Conservation (phyloP, 2,888 invertebrate genomes). For the Carcina quercana region DNA sequence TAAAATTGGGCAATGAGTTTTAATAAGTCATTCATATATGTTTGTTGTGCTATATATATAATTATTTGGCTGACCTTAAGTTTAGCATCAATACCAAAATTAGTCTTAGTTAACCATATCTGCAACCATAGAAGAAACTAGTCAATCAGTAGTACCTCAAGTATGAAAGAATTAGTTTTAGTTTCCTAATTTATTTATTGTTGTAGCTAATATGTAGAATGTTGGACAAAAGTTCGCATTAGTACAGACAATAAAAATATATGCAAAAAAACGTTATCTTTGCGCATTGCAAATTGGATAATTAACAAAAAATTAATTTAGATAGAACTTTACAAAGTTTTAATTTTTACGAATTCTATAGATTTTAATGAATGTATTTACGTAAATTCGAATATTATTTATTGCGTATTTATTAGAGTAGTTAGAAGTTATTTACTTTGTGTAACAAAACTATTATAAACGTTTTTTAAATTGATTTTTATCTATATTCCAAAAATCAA, state of each 20-base stretch:
- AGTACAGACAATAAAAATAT: conserved; percentile 32
- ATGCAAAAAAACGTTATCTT: conserved; percentile 28
- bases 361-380: not conserved
- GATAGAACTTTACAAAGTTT: conserved; percentile 15
- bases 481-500: too few relatives aligned
- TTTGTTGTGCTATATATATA: too few relatives aligned
- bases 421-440: conserved; percentile 1
- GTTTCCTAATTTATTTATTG: conserved; percentile 14
- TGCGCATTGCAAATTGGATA: conserved; percentile 19
- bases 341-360: conserved; percentile 4
- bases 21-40: too few relatives aligned
- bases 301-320: conserved; percentile 19
- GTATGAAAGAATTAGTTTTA: conserved; percentile 23
- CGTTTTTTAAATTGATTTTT: too few relatives aligned
- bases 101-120: too few relatives aligned
- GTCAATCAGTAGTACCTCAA: conserved; percentile 20
- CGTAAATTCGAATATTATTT: too few relatives aligned
- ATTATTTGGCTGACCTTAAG: too few relatives aligned
- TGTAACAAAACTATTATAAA: too few relatives aligned
- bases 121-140: conserved; percentile 17
- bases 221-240: conserved; percentile 36
- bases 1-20: too few relatives aligned
- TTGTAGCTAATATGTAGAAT: conserved; percentile 17
- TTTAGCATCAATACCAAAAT: too few relatives aligned
- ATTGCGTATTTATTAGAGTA: conserved; percentile 1